Base-by-base conservation (phyloP, 1,140 invertebrate genomes). In the Ostrea denselamellosa region DNA sequence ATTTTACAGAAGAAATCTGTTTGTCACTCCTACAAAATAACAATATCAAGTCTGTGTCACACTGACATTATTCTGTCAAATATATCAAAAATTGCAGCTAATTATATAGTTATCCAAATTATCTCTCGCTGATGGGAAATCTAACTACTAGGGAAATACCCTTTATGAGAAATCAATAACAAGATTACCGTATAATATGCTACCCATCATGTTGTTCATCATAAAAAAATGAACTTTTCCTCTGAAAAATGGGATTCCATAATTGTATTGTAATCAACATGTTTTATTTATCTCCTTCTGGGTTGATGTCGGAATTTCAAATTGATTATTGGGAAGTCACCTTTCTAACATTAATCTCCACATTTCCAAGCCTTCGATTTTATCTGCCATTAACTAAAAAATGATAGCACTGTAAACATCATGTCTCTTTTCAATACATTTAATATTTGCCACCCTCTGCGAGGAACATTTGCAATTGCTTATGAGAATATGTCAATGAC, bases 301-400 rank as follows among this genome's bases (percentile, higher is more conserved):
- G 28, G 28, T 77, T 77, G 68, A 77, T 77, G 68, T 34, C 28
- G 68, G 68, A 77, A 77, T 77, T 77, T 77, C 25, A 77, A 77
- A 77, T 77, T 77, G 68, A 77, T 77, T 77, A 77, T 77, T 77
- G 68, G 68, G 68, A 77, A 77, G 68, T 77, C 68, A 34, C 68
- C 68, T 28, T 77, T 34, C 7, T 34, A 77, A 77, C 22, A 34
- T 77, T 77, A 77, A 77, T 77, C 68, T 77, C 10, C 14, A 34
- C 4, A 25, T 34, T 77, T 77, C 22, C 68, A 5, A 28, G 25
- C 68, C 68, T 77, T 77, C 68, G 68, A 77, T 77, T 77, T 77
- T 77, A 77, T 77, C 68, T 77, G 68, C 68, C 68, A 77, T 34
- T 77, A 77, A 22, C 68, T 77, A 25, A 19, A n/a, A 84, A 56